Conservation (phyloP, 2,888 invertebrate genomes). For the Platycheirus albimanus region DNA sequence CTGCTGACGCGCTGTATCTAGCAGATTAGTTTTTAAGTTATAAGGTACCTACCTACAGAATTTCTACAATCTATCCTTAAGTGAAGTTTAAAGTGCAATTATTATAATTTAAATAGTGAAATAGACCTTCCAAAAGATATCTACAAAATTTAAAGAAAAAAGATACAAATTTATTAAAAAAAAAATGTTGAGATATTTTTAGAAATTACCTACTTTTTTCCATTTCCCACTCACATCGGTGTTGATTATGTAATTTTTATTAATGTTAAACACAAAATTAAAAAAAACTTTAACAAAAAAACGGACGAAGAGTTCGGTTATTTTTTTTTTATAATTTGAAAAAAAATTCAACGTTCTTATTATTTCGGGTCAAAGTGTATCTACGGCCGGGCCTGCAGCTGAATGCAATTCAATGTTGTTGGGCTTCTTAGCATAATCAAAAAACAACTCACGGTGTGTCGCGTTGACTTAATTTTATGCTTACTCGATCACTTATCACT, state of each 20-base stretch:
- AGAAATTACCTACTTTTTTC: constrained; percentile 59
- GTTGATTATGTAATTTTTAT: constrained; percentile 67
- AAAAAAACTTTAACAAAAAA: neutral
- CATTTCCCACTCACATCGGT: constrained; percentile 39
- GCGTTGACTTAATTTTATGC: constrained; percentile 67
- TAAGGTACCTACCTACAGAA: constrained; percentile 46
- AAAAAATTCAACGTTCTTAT: neutral
- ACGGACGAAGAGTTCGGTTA: neutral
- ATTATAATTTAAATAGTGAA: constrained; percentile 5
- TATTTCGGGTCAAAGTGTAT: constrained; percentile 64
- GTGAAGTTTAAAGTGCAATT: constrained; percentile 41
- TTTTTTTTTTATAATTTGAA: neutral
- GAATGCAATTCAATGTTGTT: constrained; percentile 46
- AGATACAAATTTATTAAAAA: constrained; percentile 30
- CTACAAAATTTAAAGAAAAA: constrained; percentile 5
- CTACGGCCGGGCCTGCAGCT: constrained; percentile 1
- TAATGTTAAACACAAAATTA: constrained; percentile 36
- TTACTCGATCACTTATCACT: constrained; percentile 71
- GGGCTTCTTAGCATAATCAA: constrained; percentile 1
- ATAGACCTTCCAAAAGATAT: constrained; percentile 19
- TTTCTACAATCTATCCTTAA: neutral
- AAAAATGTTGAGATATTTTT: constrained; percentile 61
- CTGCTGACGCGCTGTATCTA: constrained; percentile 58
- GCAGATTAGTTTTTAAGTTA: constrained; percentile 54
- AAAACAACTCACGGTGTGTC: constrained; percentile 35